Percentiles rank a stretch among this genome's conserved stretches.
phyloP scores from a whole-genome alignment of 1,140 invertebrate species.

The Lepidurus packardi region DNA sequence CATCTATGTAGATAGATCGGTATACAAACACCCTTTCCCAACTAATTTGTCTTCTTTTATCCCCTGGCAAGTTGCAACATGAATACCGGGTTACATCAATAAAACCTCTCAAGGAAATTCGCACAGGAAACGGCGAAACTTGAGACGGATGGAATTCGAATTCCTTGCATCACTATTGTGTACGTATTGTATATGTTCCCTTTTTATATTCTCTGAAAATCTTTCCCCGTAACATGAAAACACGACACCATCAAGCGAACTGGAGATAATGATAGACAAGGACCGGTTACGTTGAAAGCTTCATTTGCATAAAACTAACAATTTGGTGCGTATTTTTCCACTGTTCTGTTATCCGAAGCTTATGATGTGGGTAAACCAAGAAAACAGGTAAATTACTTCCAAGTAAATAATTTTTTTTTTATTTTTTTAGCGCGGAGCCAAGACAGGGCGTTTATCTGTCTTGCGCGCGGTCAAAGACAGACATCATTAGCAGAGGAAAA shows the following conservation, averaged over 20 bases:
- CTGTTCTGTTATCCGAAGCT: neutral
- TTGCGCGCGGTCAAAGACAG: conserved; percentile 17
- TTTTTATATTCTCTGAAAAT: neutral
- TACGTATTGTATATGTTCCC: neutral
- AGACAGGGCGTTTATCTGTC: conserved; percentile 18
- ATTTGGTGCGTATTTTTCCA: neutral
- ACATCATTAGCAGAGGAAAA: conserved; percentile 1
- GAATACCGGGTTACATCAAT: neutral
- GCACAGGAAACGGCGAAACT: neutral
- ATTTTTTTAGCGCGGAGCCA: neutral
- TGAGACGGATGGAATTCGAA: neutral
- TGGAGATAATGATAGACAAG: neutral
- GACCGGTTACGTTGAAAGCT: conserved; percentile 21
- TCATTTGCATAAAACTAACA: conserved; percentile 9
- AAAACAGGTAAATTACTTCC: conserved; percentile 16
- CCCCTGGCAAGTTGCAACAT: neutral
- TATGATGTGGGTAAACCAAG: neutral
- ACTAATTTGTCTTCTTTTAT: neutral
- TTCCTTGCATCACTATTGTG: neutral
- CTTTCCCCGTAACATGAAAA: neutral
- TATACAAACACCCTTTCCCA: neutral
- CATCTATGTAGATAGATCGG: neutral
- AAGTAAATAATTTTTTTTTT: conserved; percentile 9
- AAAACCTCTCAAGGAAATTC: neutral
- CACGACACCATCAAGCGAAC: neutral